A percentile compares a stretch with the other conserved stretches of the same genome.
phyloP scores from a whole-genome alignment of 2,797 vertebrate genomes.

The Vespertilio murinus region DNA sequence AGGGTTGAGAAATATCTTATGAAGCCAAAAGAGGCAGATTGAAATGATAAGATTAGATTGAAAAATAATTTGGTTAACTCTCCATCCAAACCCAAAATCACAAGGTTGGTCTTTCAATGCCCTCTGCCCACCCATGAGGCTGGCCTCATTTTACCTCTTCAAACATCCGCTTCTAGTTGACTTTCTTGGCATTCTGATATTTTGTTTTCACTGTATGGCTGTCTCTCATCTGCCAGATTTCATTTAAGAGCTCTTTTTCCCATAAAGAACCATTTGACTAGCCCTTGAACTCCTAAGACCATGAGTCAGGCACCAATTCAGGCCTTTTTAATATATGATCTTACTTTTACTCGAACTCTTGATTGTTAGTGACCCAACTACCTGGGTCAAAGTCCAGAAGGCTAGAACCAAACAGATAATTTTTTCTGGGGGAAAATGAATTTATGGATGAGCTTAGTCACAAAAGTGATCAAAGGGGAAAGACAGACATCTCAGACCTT shows the following conservation, averaged over 20 bases:
- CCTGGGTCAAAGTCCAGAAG: background rate
- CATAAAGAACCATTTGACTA: background rate
- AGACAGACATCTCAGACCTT: background rate
- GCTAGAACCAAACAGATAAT: background rate
- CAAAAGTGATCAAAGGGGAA: background rate
- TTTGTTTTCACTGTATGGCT: background rate
- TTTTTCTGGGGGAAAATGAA: background rate
- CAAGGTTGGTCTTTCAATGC: background rate
- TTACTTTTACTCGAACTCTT: background rate
- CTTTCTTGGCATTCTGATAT: background rate
- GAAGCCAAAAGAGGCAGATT: background rate
- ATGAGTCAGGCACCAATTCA: background rate
- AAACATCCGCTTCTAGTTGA: background rate
- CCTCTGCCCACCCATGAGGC: background rate
- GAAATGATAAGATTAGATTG: background rate
- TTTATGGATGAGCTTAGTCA: background rate
- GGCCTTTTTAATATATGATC: background rate
- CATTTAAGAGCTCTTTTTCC: background rate
- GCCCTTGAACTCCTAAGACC: background rate
- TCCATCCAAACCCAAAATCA: background rate
- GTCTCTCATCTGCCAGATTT: background rate
- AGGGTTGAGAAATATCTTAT: background rate
- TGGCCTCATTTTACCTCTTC: background rate
- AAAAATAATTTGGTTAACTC: background rate
- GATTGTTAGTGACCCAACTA: background rate